phyloP scores from a whole-genome alignment of 2,113 vertebrate genomes.

The Prionailurus bengalensis region DNA sequence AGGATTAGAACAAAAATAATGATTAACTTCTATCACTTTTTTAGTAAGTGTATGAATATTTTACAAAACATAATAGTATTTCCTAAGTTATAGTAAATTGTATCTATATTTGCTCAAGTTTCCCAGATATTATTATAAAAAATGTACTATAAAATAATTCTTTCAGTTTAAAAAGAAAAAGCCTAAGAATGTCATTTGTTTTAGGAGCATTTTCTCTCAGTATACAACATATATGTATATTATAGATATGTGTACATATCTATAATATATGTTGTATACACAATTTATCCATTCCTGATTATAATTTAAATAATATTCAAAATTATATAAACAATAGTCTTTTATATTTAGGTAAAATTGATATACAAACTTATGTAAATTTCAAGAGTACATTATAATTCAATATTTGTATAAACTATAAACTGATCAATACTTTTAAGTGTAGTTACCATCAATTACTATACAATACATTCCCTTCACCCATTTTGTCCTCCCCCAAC shows the following conservation, averaged over 20 bases:
- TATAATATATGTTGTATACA: no score
- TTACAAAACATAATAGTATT: background rate
- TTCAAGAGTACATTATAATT: background rate
- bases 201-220: background rate
- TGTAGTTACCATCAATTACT: background rate
- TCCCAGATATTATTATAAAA: background rate
- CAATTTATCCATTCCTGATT: background rate
- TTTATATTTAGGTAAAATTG: background rate
- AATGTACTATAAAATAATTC: background rate
- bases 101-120: background rate
- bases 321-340: background rate
- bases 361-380: background rate
- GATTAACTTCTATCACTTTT: background rate
- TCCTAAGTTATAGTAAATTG: background rate
- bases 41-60: background rate
- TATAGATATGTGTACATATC: no score
- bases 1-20: background rate
- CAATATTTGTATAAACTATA: background rate
- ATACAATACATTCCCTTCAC: background rate
- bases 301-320: background rate
- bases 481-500: background rate
- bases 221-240: background rate
- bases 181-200: background rate
- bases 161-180: background rate
- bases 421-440: background rate